Base-by-base conservation (phyloP, 2,113 vertebrate genomes). In the Ceyx cyanopectus region DNA sequence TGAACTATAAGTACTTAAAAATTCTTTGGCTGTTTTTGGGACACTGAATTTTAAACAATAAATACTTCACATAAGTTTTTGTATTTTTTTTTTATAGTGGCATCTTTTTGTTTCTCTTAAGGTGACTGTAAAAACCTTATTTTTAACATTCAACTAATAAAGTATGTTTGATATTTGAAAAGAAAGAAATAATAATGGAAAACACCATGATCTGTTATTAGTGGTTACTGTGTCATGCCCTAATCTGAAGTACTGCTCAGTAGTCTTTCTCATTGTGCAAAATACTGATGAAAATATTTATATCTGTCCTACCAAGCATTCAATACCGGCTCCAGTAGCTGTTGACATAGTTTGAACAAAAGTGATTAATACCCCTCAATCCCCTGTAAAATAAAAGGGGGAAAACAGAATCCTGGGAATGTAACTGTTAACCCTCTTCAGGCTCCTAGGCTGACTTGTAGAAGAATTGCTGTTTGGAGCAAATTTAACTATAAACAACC, bases 1-100 rank as follows among this genome's bases (percentile, higher is more conserved):
- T 94, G 99, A 99, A 96, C 98, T 99, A 58, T 99, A 98, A 97
- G 46, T 77, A 80, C 57, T 57, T 85, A 21, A 54, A 73, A 87
- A 85, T 75, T 57, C 67, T 79, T 61, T 37, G 30, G 4, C 58
- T 86, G 13, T 63, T 83, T 95, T 94, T 58, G 87, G 40, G 86
- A 91, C 37, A 81, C 58, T 90, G 76, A 87, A 73, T 94, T 96
- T 66, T 89, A 89, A 90, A 91, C 34, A 94, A 73, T 76, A 85
- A 57, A 57, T 89, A 82, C 51, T 94, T 92, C 53, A 65, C 53
- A 68, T 3, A 56, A n/a, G 19, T 61, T 94, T 96, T 87, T 93
- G 1, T 66, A 50, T 70, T 87, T 95, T 90, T 95, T 50, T 94
- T 84, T 58, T 15, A 54, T n/a, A 70, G 30, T 81, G 73, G 57